A percentile compares a stretch with the other conserved stretches of the same genome.
Conservation (phyloP, 2,113 vertebrate genomes). For the Tachysurus fulvidraco region DNA sequence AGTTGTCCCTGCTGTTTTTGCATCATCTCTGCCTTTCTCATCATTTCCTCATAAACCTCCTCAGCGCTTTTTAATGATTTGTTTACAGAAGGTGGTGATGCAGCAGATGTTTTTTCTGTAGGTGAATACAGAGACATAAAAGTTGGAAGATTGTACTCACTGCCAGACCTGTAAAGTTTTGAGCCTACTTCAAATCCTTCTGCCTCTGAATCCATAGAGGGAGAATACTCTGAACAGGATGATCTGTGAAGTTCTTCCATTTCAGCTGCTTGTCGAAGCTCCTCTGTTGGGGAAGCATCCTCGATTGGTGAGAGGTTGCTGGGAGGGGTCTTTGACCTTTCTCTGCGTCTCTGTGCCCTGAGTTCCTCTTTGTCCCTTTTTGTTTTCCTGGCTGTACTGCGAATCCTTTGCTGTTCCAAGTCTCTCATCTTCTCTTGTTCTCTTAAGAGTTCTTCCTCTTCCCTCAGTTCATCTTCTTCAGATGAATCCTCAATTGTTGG, state of each 20-base stretch:
- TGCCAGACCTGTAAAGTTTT: slow-evolving; percentile 93
- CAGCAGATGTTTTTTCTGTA: slow-evolving; percentile 78
- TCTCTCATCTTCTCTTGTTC: slow-evolving; percentile 99
- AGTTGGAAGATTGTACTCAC: slow-evolving; percentile 94
- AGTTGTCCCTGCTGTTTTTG: slow-evolving; percentile 81
- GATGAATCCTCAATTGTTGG: slow-evolving; percentile 98
- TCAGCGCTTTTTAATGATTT: slow-evolving; percentile 95
- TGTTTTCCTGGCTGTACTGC: slow-evolving; percentile 94
- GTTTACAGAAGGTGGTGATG: slow-evolving; percentile 70
- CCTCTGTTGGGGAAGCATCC: slow-evolving; percentile 95
- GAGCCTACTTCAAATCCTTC: slow-evolving; percentile 87
- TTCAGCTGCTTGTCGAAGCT: slow-evolving; percentile 92
- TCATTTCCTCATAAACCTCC: slow-evolving; percentile 98
- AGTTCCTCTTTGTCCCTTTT: slow-evolving; percentile 97
- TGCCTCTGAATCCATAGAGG: slow-evolving; percentile 94
- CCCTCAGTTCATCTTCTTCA: slow-evolving; percentile 94
- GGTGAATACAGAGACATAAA: slow-evolving; percentile 98
- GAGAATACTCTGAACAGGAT: slow-evolving; percentile 96
- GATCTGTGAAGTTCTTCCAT: slow-evolving; percentile 99
- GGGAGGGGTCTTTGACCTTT: slow-evolving; percentile 95
- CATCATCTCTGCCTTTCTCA: slow-evolving; percentile 94
- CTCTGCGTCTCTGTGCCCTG: slow-evolving; percentile 91
- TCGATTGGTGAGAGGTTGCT: slow-evolving; percentile 98
- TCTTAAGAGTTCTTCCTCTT: slow-evolving; percentile 93
- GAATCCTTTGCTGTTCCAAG: slow-evolving; percentile 94